Conservation (phyloP, 2,797 vertebrate species). For the Phataginus tricuspis region DNA sequence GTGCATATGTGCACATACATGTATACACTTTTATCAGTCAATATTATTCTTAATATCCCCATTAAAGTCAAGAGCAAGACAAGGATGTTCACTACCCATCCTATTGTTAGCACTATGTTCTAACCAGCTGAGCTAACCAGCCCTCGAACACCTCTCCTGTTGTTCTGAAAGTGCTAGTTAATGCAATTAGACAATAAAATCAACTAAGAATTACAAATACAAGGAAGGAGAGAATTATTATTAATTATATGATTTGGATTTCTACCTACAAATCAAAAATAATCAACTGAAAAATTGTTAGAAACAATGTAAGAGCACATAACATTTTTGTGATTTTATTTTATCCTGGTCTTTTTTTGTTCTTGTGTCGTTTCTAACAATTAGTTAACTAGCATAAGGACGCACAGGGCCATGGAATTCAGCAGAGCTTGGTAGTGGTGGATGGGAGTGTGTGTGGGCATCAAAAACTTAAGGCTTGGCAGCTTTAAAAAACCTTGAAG, state of each 20-base stretch:
- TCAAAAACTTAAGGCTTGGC: background rate
- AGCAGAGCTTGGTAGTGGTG: background rate
- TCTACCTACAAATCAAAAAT: slow-evolving; percentile 27
- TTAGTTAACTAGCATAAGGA: background rate
- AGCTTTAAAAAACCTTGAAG: background rate
- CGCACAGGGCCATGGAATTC: background rate
- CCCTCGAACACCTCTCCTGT: background rate
- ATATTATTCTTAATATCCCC: background rate
- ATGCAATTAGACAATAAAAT: background rate
- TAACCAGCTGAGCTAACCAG: background rate
- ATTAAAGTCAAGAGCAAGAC: background rate
- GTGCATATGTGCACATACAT: background rate
- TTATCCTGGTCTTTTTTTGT: background rate
- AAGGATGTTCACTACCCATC: background rate
- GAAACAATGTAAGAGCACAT: background rate
- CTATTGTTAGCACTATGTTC: background rate
- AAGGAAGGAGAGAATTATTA: background rate
- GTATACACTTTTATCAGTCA: background rate
- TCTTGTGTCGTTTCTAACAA: background rate
- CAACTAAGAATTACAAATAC: background rate
- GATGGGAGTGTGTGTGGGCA: background rate
- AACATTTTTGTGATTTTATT: background rate
- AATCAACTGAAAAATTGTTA: background rate
- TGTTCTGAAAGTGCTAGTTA: slow-evolving; percentile 15
- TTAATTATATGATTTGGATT: background rate